These are phyloP conservation scores for Cydia fagiglandana DNA, from an alignment of 1,140 invertebrate genomes.

Conservation along the genomic window DNA sequence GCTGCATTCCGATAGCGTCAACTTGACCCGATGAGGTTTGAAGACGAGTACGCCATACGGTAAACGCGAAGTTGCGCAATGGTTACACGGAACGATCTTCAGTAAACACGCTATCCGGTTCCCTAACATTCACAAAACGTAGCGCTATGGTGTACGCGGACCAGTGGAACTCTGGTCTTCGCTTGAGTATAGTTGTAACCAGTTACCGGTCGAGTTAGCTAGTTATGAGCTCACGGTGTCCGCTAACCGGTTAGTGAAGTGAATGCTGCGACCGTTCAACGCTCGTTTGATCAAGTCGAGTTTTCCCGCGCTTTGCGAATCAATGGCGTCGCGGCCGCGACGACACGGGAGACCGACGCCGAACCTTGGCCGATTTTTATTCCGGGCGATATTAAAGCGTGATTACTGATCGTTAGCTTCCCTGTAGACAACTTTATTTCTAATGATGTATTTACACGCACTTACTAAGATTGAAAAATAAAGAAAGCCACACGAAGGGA, in stretches of 20 bases:
- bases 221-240: not conserved
- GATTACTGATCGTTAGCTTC: constrained; percentile 2
- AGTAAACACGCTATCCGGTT: constrained; percentile 30
- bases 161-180: not conserved
- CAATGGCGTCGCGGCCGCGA: constrained; percentile 5
- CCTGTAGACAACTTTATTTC: not conserved
- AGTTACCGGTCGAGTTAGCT: not conserved
- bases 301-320: constrained; percentile 22
- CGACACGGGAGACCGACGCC: constrained; percentile 7
- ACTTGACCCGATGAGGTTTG: not conserved
- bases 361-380: constrained; percentile 32
- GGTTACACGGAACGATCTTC: constrained; percentile 17
- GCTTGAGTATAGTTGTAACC: not conserved
- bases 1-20: constrained; percentile 18
- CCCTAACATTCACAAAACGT: constrained; percentile 1
- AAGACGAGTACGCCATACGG: not conserved
- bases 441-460: not conserved
- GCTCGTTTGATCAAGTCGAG: not conserved
- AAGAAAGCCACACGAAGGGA: not conserved
- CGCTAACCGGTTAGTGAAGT: not conserved
- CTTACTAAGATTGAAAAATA: not conserved
- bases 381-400: constrained; percentile 24
- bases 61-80: constrained; percentile 21
- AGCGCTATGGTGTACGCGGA: not conserved
- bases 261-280: not conserved